phyloP scores from a whole-genome alignment of 2,797 vertebrate genomes.

The Furcifer pardalis region DNA sequence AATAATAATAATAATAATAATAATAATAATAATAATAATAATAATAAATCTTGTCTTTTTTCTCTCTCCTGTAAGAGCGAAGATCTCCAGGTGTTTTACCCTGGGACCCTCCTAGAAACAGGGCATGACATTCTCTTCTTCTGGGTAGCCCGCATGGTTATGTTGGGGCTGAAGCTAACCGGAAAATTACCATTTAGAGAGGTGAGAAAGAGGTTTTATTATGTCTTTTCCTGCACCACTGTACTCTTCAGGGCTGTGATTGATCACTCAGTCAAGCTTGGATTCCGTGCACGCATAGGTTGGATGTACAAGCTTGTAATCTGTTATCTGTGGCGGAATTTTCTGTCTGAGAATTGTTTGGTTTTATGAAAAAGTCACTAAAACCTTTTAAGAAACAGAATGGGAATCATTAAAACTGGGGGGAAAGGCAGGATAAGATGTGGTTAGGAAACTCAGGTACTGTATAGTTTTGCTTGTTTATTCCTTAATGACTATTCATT shows the following conservation, averaged over 20 bases:
- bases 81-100: constrained; percentile 90
- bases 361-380: no score
- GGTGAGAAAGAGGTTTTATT: constrained; percentile 65
- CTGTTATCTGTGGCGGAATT: not conserved
- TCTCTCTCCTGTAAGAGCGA: constrained; percentile 73
- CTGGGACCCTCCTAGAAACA: constrained; percentile 89
- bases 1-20: no score
- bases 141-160: constrained; percentile 96
- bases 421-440: not conserved
- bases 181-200: constrained; percentile 91
- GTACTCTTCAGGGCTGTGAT: not conserved
- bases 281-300: no score
- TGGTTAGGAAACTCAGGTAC: not conserved
- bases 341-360: not conserved
- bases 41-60: not conserved
- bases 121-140: constrained; percentile 96
- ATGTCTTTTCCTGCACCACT: not conserved
- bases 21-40: no score
- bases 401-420: not conserved
- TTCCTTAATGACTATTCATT: no score
- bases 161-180: constrained; percentile 91
- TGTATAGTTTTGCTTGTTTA: not conserved
- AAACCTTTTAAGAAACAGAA: not conserved
- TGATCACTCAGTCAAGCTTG: not conserved
- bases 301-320: no score